A percentile compares a stretch with the other conserved stretches of the same genome.
Evolutionary conservation across 2,888 invertebrate species (phyloP).

Genomic region (Syrphus vitripennis): DNA sequence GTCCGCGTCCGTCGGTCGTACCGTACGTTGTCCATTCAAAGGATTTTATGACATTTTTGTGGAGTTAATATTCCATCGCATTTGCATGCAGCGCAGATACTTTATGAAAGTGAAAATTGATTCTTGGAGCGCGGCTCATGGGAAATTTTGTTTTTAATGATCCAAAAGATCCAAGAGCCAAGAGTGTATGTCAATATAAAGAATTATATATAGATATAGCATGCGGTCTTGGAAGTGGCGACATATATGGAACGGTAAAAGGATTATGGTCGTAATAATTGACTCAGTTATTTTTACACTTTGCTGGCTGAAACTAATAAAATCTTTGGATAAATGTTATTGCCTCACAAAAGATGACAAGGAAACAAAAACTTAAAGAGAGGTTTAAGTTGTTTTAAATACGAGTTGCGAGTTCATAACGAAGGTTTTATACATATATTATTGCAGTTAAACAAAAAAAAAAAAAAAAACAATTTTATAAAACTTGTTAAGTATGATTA

Average conservation of each 20-base stretch:
- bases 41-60: constrained; percentile 71
- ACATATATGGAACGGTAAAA: constrained; percentile 42
- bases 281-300: constrained; percentile 31
- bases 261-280: constrained; percentile 35
- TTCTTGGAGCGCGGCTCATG: constrained; percentile 56
- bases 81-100: constrained; percentile 58
- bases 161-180: neutral
- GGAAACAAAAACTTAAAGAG: constrained; percentile 1
- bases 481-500: neutral
- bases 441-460: neutral
- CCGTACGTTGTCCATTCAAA: constrained; percentile 38
- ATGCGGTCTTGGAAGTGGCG: constrained; percentile 23
- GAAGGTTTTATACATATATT: constrained; percentile 5
- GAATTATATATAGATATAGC: neutral
- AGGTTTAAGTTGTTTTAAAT: neutral
- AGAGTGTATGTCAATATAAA: constrained; percentile 11
- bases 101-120: constrained; percentile 71
- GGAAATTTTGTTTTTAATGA: constrained; percentile 59
- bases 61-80: constrained; percentile 65
- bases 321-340: constrained; percentile 14
- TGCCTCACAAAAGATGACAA: constrained; percentile 2
- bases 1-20: neutral
- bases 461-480: neutral
- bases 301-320: constrained; percentile 13
- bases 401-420: neutral